Evolutionary conservation across 1,140 invertebrate species (phyloP).

Genomic region (Lerema accius): DNA sequence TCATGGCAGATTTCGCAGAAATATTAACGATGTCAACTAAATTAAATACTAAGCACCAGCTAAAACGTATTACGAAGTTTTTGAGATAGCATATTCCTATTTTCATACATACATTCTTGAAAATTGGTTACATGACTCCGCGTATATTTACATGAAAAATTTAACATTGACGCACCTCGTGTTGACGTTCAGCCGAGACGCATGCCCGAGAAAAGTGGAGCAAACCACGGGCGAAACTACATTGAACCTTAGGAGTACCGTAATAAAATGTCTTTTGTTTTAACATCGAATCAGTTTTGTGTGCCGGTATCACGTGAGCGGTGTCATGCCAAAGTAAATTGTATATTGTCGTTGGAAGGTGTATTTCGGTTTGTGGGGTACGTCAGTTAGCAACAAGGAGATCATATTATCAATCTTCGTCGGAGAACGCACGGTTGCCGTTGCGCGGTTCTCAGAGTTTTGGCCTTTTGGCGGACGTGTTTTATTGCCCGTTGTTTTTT

Average conservation of each 20-base stretch:
- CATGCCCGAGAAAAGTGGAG: constrained; percentile 39
- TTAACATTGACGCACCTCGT: constrained; percentile 39
- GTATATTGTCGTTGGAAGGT: constrained; percentile 30
- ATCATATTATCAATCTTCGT: constrained; percentile 45
- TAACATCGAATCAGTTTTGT: constrained; percentile 11
- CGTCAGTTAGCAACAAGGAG: constrained; percentile 46
- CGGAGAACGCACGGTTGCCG: constrained; percentile 37
- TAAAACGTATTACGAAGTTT: too few species aligned
- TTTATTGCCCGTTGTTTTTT: constrained; percentile 34
- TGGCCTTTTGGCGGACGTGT: constrained; percentile 33
- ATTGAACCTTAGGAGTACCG: constrained; percentile 15
- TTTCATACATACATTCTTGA: constrained; percentile 16
- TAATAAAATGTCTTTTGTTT: constrained; percentile 17
- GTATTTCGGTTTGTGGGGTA: constrained; percentile 27
- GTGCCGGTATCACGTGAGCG: constrained; percentile 12
- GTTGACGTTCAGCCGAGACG: constrained; percentile 42
- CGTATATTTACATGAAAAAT: constrained; percentile 39
- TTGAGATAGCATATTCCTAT: neutral
- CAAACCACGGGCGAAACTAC: constrained; percentile 15
- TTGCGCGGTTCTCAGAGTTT: constrained; percentile 41
- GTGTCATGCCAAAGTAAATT: constrained; percentile 26
- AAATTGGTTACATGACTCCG: constrained; percentile 8
- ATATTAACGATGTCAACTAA: too few species aligned
- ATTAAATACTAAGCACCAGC: too few species aligned
- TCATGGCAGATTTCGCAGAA: too few species aligned